Base-by-base conservation (phyloP, 2,113 vertebrate genomes). In the Symphodus melops region DNA sequence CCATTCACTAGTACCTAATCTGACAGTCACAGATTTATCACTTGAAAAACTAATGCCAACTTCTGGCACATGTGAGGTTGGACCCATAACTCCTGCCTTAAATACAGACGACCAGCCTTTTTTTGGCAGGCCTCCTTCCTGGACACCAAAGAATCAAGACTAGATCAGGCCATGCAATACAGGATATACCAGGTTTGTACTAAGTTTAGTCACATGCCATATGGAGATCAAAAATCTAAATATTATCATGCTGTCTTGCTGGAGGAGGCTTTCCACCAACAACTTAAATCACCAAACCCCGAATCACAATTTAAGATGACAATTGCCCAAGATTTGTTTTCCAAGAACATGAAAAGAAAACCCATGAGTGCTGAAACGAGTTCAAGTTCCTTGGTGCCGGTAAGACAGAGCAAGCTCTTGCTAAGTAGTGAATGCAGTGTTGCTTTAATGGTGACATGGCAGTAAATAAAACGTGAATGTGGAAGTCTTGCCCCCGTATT, bases 401-500 rank as follows among this genome's bases (percentile, higher is more conserved):
- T 93, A 92, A 93, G 92, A 85, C 64, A 76, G 75, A 71, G 42
- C 28, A 66, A 77, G 46, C n/a, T 79, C 42, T 81, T 86, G 76
- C 63, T 77, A 17, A 68, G 77, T 49, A 71, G 33, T 78, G 83
- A 87, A 81, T 92, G 88, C 82, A 68, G 75, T 87, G 85, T 73
- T 80, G 84, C 70, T 81, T 75, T 9, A 44, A 58, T 62, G 76
- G 20, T 65, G 77, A 36, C 25, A 39, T 72, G 57, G 68, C 66
- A 54, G 11, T 64, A 58, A 19, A 55, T 54, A 39, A 65, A 49
- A n/a, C 77, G 49, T 79, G 68, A 63, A 78, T 49, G 33, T 53
- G 48, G 23, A 59, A 39, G 1, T 57, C 5, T 64, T 68, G 11
- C 62, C 53, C 61, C 11, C 68, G 74, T 79, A 59, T 74, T 85